Conservation (phyloP, 2,888 invertebrate genomes). For the Machimus rusticus region DNA sequence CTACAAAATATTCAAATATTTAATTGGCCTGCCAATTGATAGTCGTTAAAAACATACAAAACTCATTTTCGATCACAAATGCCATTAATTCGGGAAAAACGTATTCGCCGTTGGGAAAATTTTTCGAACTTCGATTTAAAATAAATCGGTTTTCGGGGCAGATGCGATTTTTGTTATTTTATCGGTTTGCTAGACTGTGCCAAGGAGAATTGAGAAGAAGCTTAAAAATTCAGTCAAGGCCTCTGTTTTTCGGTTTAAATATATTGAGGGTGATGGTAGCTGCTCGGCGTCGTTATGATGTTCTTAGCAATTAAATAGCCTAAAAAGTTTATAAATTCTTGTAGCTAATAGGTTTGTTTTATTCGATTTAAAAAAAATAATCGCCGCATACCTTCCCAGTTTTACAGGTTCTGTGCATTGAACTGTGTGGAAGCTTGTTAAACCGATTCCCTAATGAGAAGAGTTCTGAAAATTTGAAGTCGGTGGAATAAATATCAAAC, state of each 20-base stretch:
- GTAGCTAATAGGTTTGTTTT: neutral
- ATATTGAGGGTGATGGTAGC: neutral
- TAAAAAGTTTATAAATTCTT: neutral
- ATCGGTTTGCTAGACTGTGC: neutral
- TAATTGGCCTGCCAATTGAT: too few relatives aligned
- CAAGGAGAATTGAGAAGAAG: neutral
- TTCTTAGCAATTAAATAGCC: neutral
- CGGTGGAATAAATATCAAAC: conserved; percentile 6
- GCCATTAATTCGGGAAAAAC: neutral
- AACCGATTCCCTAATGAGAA: neutral
- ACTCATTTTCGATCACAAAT: neutral
- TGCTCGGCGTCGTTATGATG: neutral
- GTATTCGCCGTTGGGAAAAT: neutral
- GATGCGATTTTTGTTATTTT: neutral
- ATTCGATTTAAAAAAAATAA: neutral
- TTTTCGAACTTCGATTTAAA: neutral
- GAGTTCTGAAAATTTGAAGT: conserved; percentile 1
- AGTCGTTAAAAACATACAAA: too few relatives aligned
- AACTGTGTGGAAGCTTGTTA: neutral
- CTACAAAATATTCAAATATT: too few relatives aligned
- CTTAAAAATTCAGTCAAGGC: neutral
- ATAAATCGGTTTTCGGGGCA: neutral
- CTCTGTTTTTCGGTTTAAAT: neutral
- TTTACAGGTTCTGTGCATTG: neutral
- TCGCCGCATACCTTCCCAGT: neutral